Evolutionary conservation across 2,797 vertebrate species (phyloP).

Genomic region (Phoeniculus purpureus): DNA sequence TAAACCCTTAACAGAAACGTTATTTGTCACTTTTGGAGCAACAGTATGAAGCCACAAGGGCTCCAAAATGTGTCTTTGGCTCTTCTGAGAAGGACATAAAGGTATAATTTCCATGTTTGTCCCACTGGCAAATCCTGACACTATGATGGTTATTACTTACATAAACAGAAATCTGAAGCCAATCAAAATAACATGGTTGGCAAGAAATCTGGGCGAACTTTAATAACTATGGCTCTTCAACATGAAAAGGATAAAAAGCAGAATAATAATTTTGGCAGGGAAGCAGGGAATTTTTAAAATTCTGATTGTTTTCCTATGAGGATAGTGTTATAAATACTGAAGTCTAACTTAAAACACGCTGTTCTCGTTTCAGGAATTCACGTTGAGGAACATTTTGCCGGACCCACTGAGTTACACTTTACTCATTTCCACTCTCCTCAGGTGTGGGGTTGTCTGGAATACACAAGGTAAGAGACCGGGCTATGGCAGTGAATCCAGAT

Average conservation of each 20-base stretch:
- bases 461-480: constrained; percentile 13
- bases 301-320: constrained; percentile 71
- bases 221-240: constrained; percentile 67
- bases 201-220: constrained; percentile 70
- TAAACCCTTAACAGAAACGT: not conserved
- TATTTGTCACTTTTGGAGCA: not conserved
- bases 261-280: constrained; percentile 68
- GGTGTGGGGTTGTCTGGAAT: not conserved
- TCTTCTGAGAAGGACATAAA: constrained; percentile 62
- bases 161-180: constrained; percentile 67
- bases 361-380: not conserved
- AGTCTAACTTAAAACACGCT: constrained; percentile 63
- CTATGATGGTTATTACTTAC: constrained; percentile 67
- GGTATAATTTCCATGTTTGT: constrained; percentile 69
- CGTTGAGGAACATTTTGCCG: not conserved
- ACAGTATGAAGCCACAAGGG: not conserved
- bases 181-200: constrained; percentile 74
- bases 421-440: not conserved
- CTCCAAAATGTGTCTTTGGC: constrained; percentile 50
- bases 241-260: constrained; percentile 72
- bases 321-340: constrained; percentile 46
- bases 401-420: constrained; percentile 26
- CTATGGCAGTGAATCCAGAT: not conserved
- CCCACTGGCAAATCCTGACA: constrained; percentile 55
- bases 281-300: constrained; percentile 58